Evolutionary conservation across 2,797 vertebrate genomes (phyloP), one percentile per base, ranked within the genome.

Genomic region (Columba guinea): DNA sequence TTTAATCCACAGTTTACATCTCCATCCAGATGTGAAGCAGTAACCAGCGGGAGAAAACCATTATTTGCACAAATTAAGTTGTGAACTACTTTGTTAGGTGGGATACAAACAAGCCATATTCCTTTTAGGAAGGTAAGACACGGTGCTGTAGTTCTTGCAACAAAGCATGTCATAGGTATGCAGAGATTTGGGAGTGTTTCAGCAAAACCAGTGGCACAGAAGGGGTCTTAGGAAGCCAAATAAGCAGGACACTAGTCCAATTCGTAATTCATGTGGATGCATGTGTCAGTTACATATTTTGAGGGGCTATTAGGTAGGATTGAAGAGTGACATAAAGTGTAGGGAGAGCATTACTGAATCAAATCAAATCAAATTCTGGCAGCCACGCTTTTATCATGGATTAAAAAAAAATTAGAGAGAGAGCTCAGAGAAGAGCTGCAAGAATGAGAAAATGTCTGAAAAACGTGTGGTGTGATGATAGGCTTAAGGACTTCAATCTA

Each of bases 401-500:
- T 95, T 96, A 75, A 90, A 91, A 91, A 94, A 94, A 92, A 69
- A 92, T 73, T 86, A 86, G 23, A 90, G 70, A 44, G 77, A 44
- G 77, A 87, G 58, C 91, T 96, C 91, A 75, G 87, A 86, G 76
- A 94, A 96, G 89, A 95, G 79, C 82, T 89, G 76, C 82, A 81
- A 94, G 85, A 91, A 65, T 37, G 76, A 90, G 46, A 90, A 90
- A 89, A 93, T 87, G 87, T 80, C 89, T 94, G 73, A 76, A 64
- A 86, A 52, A 94, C 90, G 91, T 95, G 87, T 87, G 85, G 65
- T 71, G 85, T 15, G 64, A 91, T 95, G 95, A 95, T 94, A 96
- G 96, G 90, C 85, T 96, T 96, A 94, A 96, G 87, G 89, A 94
- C 76, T 95, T 83, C 95, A 85, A 95, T 93, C 93, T 97, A 85